A percentile compares a stretch with the other conserved stretches of the same genome.
These are phyloP conservation scores for Xestoiulus laeticollis DNA, from an alignment of 2,888 invertebrate species.

Conservation along the genomic window DNA sequence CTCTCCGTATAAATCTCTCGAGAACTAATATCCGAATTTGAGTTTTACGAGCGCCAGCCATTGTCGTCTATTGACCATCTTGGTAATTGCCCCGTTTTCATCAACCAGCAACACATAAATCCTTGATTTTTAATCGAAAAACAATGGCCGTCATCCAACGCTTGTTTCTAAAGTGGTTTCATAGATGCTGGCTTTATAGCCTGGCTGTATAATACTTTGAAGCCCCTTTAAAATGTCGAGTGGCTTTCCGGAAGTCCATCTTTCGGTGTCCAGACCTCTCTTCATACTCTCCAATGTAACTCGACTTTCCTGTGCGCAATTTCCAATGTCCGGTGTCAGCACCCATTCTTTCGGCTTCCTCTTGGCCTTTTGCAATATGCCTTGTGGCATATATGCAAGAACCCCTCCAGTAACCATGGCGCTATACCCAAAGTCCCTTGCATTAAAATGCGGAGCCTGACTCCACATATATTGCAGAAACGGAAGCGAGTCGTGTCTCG, in stretches of 20 bases:
- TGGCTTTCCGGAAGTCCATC: conserved; percentile 45
- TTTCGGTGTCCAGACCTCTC: conserved; percentile 45
- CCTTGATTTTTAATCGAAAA: conserved; percentile 11
- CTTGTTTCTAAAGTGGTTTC: not conserved
- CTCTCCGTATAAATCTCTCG: not conserved
- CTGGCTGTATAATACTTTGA: conserved; percentile 16
- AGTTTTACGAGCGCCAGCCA: conserved; percentile 26
- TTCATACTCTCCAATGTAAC: conserved; percentile 16
- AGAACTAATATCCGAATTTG: conserved; percentile 26
- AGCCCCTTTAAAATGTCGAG: conserved; percentile 45
- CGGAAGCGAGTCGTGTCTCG: conserved; percentile 44
- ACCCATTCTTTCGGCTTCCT: not conserved
- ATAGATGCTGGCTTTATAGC: not conserved
- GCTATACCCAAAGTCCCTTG: not conserved
- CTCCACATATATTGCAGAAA: conserved; percentile 35
- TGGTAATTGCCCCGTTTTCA: conserved; percentile 12
- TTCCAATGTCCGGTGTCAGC: conserved; percentile 31
- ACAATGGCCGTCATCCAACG: conserved; percentile 4
- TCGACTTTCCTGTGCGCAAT: conserved; percentile 47
- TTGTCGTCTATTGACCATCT: conserved; percentile 26
- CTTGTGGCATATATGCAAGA: not conserved
- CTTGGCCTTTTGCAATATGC: not conserved
- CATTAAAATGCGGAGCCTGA: conserved; percentile 30
- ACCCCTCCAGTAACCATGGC: not conserved
- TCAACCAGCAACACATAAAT: not conserved